A percentile compares a stretch with the other conserved stretches of the same genome.
Conservation (phyloP, 2,888 invertebrate species). For the Sericinus montela region DNA sequence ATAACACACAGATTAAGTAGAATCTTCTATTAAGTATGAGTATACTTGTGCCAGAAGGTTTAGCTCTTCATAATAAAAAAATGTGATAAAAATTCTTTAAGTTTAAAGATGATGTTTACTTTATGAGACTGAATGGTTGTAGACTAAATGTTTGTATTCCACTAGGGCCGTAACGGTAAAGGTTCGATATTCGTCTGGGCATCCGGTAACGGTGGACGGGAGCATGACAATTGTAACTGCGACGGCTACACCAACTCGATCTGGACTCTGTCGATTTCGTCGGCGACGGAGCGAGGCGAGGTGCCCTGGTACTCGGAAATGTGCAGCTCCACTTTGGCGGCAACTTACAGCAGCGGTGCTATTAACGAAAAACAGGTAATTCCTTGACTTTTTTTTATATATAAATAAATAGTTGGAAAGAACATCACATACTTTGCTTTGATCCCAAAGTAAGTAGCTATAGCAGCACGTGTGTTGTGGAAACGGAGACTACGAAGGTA, state of each 20-base stretch:
- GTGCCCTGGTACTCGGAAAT: slow-evolving; percentile 99
- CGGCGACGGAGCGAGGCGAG: slow-evolving; percentile 93
- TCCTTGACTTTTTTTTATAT: not conserved
- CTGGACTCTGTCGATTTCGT: slow-evolving; percentile 98
- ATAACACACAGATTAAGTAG: too few species aligned
- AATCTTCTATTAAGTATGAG: too few species aligned
- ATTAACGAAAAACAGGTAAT: slow-evolving; percentile 90
- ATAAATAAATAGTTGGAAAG: too few species aligned
- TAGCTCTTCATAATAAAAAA: too few species aligned
- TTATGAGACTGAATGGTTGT: too few species aligned
- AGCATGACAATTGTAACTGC: slow-evolving; percentile 98
- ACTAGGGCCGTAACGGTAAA: slow-evolving; percentile 92
- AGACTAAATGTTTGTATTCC: too few species aligned
- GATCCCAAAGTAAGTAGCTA: too few species aligned
- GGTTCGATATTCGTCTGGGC: slow-evolving; percentile 99
- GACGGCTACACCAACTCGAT: slow-evolving; percentile 99
- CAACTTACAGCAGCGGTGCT: slow-evolving; percentile 98
- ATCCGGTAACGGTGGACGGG: slow-evolving; percentile 97
- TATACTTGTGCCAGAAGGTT: too few species aligned
- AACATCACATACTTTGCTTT: too few species aligned
- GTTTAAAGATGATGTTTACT: too few species aligned
- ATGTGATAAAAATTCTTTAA: not conserved
- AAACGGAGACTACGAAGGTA: too few species aligned
- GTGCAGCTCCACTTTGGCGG: slow-evolving; percentile 98
- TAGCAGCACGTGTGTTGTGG: too few species aligned